Conservation (phyloP, 2,888 invertebrate species). For the Balanococcus diminutus region DNA sequence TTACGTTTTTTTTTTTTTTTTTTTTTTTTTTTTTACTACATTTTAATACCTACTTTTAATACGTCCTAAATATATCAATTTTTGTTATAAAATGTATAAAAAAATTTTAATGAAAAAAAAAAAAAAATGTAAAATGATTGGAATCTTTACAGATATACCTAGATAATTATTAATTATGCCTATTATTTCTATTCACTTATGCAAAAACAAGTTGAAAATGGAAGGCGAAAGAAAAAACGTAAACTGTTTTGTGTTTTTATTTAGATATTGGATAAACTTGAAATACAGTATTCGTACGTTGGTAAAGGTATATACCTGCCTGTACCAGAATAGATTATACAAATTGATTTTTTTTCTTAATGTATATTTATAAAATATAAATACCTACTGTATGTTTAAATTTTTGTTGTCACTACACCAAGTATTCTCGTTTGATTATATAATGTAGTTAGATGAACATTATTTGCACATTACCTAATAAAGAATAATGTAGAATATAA, state of each 20-base stretch:
- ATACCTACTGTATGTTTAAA: too few relatives aligned
- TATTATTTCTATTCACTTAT: background rate
- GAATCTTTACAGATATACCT: background rate
- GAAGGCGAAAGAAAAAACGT: background rate
- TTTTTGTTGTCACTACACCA: too few relatives aligned
- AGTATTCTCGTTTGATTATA: background rate
- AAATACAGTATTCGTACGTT: too few relatives aligned
- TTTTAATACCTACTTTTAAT: constrained; percentile 49
- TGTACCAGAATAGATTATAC: too few relatives aligned
- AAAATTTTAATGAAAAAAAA: background rate
- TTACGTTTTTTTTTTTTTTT: background rate
- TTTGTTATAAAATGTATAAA: background rate
- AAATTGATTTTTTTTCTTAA: too few relatives aligned
- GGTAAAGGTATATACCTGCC: too few relatives aligned
- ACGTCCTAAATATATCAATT: constrained; percentile 49
- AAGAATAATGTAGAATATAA: background rate
- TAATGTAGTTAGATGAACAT: background rate
- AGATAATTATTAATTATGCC: background rate
- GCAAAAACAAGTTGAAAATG: background rate
- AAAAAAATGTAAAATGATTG: background rate
- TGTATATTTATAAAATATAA: too few relatives aligned
- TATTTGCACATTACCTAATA: constrained; percentile 28
- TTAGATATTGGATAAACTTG: too few relatives aligned
- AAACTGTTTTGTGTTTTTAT: too few relatives aligned
- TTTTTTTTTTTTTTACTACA: constrained; percentile 39